These are phyloP conservation scores for Clytia hemisphaerica DNA, from an alignment of 30 jellyfish, hydroid and myxozoan genomes.

Conservation along the genomic window DNA sequence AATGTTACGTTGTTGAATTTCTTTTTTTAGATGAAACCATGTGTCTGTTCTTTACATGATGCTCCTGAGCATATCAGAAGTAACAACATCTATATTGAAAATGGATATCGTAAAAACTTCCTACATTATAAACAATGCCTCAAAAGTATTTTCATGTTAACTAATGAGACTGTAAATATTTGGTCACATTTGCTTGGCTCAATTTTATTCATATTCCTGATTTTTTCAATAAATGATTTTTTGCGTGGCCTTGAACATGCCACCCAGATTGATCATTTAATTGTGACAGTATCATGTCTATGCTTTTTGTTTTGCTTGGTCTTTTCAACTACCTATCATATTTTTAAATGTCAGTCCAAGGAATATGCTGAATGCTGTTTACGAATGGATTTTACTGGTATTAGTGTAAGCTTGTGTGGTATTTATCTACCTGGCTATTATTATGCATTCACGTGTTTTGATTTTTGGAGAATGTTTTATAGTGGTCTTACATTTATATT, in stretches of 20 bases:
- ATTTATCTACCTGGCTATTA: constrained; percentile 69
- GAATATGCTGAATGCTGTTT: constrained; percentile 55
- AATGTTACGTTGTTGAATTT: too few relatives aligned
- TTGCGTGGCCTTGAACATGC: constrained; percentile 11
- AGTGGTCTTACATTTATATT: constrained; percentile 39
- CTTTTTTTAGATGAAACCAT: too few relatives aligned
- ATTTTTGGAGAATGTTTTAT: constrained; percentile 57
- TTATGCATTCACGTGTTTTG: constrained; percentile 71
- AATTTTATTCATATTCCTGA: too few relatives aligned
- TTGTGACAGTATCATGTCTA: constrained; percentile 43
- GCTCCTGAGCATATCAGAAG: too few relatives aligned
- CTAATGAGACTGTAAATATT: constrained; percentile 75
- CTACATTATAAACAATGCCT: too few relatives aligned
- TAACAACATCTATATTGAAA: too few relatives aligned
- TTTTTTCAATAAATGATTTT: too few relatives aligned
- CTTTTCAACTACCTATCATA: constrained; percentile 77
- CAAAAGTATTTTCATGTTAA: constrained; percentile 55
- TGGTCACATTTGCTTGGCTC: constrained; percentile 93
- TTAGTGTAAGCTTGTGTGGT: constrained; percentile 64
- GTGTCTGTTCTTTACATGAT: too few relatives aligned
- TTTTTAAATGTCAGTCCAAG: constrained; percentile 77
- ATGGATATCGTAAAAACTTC: too few relatives aligned
- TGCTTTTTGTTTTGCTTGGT: constrained; percentile 67
- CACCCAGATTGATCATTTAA: constrained; percentile 43
- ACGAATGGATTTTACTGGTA: constrained; percentile 84